Evolutionary conservation across 1,140 invertebrate genomes (phyloP), one percentile per base, ranked within the genome.

Genomic region (Macrobrachium nipponense): DNA sequence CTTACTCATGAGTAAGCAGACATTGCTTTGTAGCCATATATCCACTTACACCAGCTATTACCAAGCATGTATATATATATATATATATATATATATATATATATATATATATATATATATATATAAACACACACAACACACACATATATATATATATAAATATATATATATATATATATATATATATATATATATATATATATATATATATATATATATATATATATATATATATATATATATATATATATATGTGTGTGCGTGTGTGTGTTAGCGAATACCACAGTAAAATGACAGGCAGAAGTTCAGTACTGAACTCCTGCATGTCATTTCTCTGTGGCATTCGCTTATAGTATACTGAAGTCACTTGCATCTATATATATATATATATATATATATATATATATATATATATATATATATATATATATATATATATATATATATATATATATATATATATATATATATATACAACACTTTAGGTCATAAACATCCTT

Each of bases 371-470:
- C 20, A 70, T 17, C 27, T 43, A 70, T 15, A 70, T 17, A 70
- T 17, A 70, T 43, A 70, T 43, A 70, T 43, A 70, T 43, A 70
- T n/a, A 23, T 43, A 70, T 43, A 70, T n/a, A 70, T 43, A 70
- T 4, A 70, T 0, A 70, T 17, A 27, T 17, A 70, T 7, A 70
- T 17, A 70, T 17, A 70, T 17, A 70, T 17, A 51, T 51, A 51
- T 51, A 51, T 51, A 51, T 51, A 51, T 51, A 70, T 70, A 70
- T 70, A 70, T 70, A 70, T 70, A 70, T 70, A 70, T 70, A 70
- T 70, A 70, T 70, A 70, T 70, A 70, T 27, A 70, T 70, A 70
- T 70, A 70, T 70, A 70, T 70, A 70, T 70, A 70, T 70, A 27
- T 70, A 27, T 66, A 3, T 66, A n/a, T 66, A n/a, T 66, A n/a